Conservation (phyloP, 2,113 vertebrate species). For the Bos taurus region DNA sequence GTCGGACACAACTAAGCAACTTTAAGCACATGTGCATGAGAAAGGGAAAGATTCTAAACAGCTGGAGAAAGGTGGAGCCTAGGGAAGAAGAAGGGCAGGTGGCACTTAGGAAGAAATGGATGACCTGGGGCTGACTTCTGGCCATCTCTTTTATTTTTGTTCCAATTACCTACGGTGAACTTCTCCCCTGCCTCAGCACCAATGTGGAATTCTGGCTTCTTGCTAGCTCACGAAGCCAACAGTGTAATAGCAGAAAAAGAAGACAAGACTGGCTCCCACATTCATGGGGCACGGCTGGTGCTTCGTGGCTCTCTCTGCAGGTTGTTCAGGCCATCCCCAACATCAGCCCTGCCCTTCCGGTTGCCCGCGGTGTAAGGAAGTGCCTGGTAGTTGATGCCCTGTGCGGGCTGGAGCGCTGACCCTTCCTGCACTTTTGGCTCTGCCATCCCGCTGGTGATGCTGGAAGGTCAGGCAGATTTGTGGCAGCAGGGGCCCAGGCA, state of each 20-base stretch:
- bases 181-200: neutral
- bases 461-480: neutral
- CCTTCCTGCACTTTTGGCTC: conserved; percentile 15
- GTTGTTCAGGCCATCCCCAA: neutral
- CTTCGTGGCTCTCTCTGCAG: neutral
- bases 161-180: neutral
- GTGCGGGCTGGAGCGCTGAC: neutral
- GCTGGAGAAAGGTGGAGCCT: neutral
- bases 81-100: fast-evolving
- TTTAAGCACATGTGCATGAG: neutral
- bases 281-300: neutral
- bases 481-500: neutral
- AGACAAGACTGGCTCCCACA: neutral
- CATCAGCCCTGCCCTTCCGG: neutral
- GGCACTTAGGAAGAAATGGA: neutral
- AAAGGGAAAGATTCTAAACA: neutral
- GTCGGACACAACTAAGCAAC: neutral
- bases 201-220: neutral
- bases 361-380: neutral
- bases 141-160: neutral
- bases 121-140: neutral
- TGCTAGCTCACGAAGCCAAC: neutral
- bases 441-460: neutral
- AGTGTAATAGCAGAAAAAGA: neutral
- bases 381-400: neutral